Percentiles rank a stretch among this genome's conserved stretches.
Evolutionary conservation across 2,113 vertebrate species (phyloP).

Genomic region (Hippotragus niger): DNA sequence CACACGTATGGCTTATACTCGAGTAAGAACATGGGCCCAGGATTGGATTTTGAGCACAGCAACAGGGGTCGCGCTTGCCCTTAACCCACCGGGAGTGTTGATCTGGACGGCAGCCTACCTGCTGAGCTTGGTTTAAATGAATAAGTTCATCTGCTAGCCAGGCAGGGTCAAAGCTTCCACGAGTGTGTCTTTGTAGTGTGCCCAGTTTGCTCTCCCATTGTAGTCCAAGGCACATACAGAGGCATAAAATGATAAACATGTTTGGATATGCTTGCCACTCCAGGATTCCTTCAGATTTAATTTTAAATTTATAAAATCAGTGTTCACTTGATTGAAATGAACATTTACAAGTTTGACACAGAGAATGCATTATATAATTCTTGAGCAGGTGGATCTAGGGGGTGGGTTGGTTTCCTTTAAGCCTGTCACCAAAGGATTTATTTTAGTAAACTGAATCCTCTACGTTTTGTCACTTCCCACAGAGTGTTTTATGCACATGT

Average conservation of each 20-base stretch:
- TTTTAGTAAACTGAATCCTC: constrained; percentile 23
- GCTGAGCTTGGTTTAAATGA: neutral
- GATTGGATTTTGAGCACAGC: neutral
- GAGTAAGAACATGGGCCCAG: neutral
- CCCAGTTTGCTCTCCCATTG: neutral
- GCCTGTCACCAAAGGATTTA: neutral
- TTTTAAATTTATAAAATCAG: neutral
- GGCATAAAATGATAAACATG: neutral
- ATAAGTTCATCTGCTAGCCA: neutral
- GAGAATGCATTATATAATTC: neutral
- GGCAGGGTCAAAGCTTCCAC: neutral
- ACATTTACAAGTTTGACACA: neutral
- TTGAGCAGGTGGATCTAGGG: neutral
- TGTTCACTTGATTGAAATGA: neutral
- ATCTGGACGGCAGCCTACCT: neutral
- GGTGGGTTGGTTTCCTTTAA: neutral
- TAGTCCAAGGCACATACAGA: neutral
- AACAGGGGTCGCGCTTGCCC: neutral
- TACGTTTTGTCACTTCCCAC: neutral
- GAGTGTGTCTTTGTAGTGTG: neutral
- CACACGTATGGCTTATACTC: neutral
- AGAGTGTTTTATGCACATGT: neutral
- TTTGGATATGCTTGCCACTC: neutral
- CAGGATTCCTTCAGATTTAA: neutral
- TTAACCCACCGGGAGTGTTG: neutral